Percentiles rank a stretch among this genome's conserved stretches.
Conservation (phyloP, 2,797 vertebrate species). For the Lepidocolaptes lacrymiger region DNA sequence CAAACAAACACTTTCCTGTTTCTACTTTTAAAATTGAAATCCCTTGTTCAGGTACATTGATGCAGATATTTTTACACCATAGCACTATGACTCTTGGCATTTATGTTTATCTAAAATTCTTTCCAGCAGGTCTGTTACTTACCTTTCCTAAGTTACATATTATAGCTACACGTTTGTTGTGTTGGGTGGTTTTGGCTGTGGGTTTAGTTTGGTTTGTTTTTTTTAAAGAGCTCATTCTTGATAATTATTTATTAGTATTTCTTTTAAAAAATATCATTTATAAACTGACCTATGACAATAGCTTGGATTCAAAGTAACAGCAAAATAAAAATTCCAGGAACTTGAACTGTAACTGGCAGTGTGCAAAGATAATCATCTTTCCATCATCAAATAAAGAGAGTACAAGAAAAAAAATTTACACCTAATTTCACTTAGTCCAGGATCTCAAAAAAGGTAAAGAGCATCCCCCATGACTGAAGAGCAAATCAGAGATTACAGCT, state of each 20-base stretch:
- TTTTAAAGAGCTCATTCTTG: not conserved
- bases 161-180: not conserved
- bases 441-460: not conserved
- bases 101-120: not conserved
- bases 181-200: not conserved
- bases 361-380: not conserved
- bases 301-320: not conserved
- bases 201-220: rapidly evolving
- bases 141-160: not conserved
- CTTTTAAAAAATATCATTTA: not conserved
- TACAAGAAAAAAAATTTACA: not conserved
- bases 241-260: not conserved
- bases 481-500: not conserved
- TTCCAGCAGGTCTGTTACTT: not conserved
- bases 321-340: not conserved
- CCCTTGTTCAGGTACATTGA: not conserved
- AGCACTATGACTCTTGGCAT: not conserved
- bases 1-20: not conserved
- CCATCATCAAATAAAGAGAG: not conserved
- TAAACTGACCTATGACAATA: not conserved
- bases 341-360: not conserved
- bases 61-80: not conserved
- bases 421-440: not conserved
- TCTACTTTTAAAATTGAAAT: not conserved
- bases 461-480: not conserved